Evolutionary conservation across 2,113 vertebrate species (phyloP).

Genomic region (Heloderma charlesbogerti): DNA sequence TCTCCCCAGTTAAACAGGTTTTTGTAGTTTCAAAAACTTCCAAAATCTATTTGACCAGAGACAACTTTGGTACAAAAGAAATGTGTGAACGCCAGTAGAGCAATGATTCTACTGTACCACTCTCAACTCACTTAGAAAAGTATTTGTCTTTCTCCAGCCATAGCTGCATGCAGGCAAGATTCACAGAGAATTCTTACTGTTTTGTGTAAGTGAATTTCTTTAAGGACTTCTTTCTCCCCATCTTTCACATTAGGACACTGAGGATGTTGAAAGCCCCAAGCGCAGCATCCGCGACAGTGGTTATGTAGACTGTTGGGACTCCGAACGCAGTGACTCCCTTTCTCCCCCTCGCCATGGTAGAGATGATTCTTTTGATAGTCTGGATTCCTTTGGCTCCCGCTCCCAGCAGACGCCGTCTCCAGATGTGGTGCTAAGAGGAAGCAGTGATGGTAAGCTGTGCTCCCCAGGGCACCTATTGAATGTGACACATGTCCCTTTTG

Average conservation of each 20-base stretch:
- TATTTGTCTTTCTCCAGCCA: neutral
- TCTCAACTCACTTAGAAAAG: neutral
- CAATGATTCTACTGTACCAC: neutral
- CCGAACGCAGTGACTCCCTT: constrained; percentile 95
- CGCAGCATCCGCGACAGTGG: constrained; percentile 95
- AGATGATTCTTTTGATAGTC: constrained; percentile 98
- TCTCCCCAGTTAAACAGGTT: neutral
- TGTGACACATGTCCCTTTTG: neutral
- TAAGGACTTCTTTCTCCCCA: constrained; percentile 43
- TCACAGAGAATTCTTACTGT: neutral
- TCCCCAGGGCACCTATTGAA: accelerated
- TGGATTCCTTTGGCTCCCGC: constrained; percentile 97
- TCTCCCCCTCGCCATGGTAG: constrained; percentile 92
- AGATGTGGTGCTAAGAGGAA: constrained; percentile 93
- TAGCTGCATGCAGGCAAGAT: neutral
- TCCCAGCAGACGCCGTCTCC: constrained; percentile 96
- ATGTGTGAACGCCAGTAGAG: neutral
- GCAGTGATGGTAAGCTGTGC: constrained; percentile 91
- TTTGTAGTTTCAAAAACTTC: neutral
- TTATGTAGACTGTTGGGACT: constrained; percentile 98
- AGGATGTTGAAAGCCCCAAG: constrained; percentile 91
- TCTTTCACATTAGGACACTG: constrained; percentile 84
- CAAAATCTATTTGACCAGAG: neutral
- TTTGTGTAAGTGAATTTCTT: neutral
- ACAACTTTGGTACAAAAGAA: neutral